Evolutionary conservation across 2,888 invertebrate genomes (phyloP), one percentile per base, ranked within the genome.

Genomic region (Athalia circularis): DNA sequence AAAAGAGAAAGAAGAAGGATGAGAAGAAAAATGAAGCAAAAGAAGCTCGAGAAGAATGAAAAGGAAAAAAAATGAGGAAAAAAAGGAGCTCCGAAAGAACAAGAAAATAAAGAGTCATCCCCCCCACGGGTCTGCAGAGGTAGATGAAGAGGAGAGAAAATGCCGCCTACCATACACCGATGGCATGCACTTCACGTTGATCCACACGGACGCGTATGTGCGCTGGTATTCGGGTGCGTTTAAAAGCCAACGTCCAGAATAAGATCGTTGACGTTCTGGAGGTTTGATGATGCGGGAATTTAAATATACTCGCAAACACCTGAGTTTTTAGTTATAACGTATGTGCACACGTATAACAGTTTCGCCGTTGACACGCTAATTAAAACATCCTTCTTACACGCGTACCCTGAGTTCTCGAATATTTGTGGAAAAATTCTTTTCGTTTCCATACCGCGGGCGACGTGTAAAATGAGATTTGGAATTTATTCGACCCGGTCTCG

Each of bases 41-140:
- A 29, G 0, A 29, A 68, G 50, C 29, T 68, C 29, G 13, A 13
- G 54, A 70, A 7, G 1, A 72, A 59, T 59, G 72, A 72, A 62
- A 72, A 15, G 52, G n/a, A 72, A 57, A 72, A 57, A 43, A 70
- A 54, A 43, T 45, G 57, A 57, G 13, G 52, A n/a, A 72, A 15
- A 52, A 47, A 8, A 9, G 9, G 43, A 29, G 52, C 9, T 11
- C 11, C 9, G n/a, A 7, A 7, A 54, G n/a, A 72, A 45, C 45
- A 45, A 45, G n/a, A 59, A 13, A 72, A 59, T 7, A 13, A 47
- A 59, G n/a, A 47, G 45, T 7, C 43, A 13, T 7, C 13, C n/a
- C 59, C 57, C 45, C 29, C 29, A 29, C 2, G 29, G 29, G 29
- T 59, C 57, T 13, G 52, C 68, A 43, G 68, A 47, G 50, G 15